A percentile compares a stretch with the other conserved stretches of the same genome.
Evolutionary conservation across 1,140 invertebrate genomes (phyloP).

Genomic region (Aphelinus atriplicis): DNA sequence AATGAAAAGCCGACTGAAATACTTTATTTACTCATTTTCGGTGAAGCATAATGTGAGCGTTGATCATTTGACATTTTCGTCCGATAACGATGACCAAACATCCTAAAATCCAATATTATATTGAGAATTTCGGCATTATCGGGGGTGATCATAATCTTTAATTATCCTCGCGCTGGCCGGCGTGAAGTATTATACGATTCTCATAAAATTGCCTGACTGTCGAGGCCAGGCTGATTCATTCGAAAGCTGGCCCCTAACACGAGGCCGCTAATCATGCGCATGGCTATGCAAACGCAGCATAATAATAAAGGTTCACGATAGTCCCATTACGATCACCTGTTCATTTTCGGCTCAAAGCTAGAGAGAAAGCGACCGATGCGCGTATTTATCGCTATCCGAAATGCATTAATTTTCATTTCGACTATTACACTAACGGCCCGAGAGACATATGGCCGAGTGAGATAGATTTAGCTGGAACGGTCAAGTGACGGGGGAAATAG

Average conservation of each 20-base stretch:
- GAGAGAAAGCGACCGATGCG: conserved; percentile 48
- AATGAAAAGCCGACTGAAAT: no score
- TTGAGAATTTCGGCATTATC: no score
- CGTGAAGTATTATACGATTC: no score
- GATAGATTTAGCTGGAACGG: not conserved
- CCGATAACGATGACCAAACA: no score
- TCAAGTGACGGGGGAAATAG: no score
- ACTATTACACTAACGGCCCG: conserved; percentile 55
- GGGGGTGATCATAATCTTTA: no score
- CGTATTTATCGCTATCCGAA: conserved; percentile 66
- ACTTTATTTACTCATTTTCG: no score
- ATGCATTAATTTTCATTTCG: conserved; percentile 68
- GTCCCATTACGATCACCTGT: conserved; percentile 60
- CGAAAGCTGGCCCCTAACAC: conserved; percentile 17
- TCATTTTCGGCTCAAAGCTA: conserved; percentile 46
- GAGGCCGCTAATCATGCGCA: conserved; percentile 16
- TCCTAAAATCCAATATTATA: no score
- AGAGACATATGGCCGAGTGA: not conserved
- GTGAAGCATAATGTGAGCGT: no score
- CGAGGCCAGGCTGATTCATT: conserved; percentile 7
- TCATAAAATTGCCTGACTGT: no score
- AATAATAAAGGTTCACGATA: conserved; percentile 52
- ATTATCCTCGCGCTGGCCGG: no score
- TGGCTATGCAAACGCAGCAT: conserved; percentile 36
- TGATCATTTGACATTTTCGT: no score